Percentiles rank a stretch among this genome's conserved stretches.
phyloP scores from a whole-genome alignment of 1,140 invertebrate species.

The Rhyacophila brunnea region DNA sequence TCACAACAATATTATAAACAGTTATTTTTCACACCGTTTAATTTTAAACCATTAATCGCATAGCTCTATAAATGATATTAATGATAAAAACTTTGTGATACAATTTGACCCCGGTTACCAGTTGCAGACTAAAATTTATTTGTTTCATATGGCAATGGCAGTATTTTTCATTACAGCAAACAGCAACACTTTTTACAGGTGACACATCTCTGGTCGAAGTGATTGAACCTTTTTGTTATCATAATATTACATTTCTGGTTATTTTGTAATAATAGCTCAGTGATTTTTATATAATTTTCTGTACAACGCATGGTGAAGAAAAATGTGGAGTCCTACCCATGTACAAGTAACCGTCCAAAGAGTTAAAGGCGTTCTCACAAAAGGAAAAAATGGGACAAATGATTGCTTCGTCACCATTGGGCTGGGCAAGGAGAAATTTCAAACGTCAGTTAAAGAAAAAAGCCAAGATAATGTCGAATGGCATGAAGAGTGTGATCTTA shows the following conservation, averaged over 20 bases:
- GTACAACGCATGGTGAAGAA: neutral
- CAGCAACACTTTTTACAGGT: neutral
- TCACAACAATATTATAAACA: too few relatives aligned
- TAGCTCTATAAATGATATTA: too few relatives aligned
- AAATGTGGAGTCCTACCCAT: constrained; percentile 83
- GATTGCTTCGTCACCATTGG: constrained; percentile 94
- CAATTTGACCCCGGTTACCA: too few relatives aligned
- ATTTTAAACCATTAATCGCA: too few relatives aligned
- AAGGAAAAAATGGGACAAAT: constrained; percentile 90
- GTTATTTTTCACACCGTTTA: too few relatives aligned
- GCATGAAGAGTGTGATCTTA: constrained; percentile 95
- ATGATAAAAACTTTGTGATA: too few relatives aligned
- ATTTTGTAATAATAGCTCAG: constrained; percentile 7
- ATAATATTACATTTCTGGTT: neutral
- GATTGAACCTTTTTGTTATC: constrained; percentile 1
- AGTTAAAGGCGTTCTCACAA: constrained; percentile 70
- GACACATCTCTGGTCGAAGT: constrained; percentile 9
- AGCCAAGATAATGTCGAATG: constrained; percentile 79
- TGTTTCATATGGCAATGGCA: too few relatives aligned
- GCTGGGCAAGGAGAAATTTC: constrained; percentile 93
- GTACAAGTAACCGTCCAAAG: constrained; percentile 80
- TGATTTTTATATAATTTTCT: constrained; percentile 3
- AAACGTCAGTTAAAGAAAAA: constrained; percentile 93
- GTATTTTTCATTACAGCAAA: too few relatives aligned
- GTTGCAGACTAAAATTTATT: too few relatives aligned